A percentile compares a stretch with the other conserved stretches of the same genome.
Evolutionary conservation across 2,797 vertebrate genomes (phyloP).

Genomic region (Sebastes steindachneri): DNA sequence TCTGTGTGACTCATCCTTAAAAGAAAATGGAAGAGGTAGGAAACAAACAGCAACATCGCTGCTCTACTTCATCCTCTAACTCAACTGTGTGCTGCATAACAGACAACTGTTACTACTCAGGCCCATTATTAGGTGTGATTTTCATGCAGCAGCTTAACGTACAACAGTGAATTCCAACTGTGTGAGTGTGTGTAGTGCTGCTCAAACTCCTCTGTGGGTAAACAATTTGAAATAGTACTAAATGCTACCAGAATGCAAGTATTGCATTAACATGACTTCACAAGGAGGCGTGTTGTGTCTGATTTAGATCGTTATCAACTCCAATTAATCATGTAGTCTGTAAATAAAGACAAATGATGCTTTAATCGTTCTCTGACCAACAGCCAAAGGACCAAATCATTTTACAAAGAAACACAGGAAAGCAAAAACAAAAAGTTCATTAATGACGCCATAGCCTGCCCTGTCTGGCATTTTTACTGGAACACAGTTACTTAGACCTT

Average conservation of each 20-base stretch:
- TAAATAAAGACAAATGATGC: background rate
- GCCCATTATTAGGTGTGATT: background rate
- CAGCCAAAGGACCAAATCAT: background rate
- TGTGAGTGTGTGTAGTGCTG: background rate
- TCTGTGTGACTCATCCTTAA: slow-evolving; percentile 24
- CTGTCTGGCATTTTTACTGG: background rate
- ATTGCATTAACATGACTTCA: background rate
- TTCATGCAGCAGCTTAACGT: background rate
- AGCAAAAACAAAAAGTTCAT: background rate
- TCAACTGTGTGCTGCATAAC: background rate
- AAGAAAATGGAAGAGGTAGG: background rate
- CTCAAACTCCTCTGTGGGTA: background rate
- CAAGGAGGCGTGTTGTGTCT: background rate
- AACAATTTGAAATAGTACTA: slow-evolving; percentile 3
- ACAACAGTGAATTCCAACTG: background rate
- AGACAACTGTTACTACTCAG: background rate
- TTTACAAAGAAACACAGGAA: background rate
- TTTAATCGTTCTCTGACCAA: background rate
- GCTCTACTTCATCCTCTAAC: background rate
- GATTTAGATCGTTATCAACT: background rate
- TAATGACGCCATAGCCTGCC: background rate
- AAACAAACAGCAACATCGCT: slow-evolving; percentile 7
- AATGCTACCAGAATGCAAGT: background rate
- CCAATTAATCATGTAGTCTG: background rate
- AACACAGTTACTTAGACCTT: background rate